Evolutionary conservation across 2,797 vertebrate genomes (phyloP).

Genomic region (Crocodylus rhombifer): DNA sequence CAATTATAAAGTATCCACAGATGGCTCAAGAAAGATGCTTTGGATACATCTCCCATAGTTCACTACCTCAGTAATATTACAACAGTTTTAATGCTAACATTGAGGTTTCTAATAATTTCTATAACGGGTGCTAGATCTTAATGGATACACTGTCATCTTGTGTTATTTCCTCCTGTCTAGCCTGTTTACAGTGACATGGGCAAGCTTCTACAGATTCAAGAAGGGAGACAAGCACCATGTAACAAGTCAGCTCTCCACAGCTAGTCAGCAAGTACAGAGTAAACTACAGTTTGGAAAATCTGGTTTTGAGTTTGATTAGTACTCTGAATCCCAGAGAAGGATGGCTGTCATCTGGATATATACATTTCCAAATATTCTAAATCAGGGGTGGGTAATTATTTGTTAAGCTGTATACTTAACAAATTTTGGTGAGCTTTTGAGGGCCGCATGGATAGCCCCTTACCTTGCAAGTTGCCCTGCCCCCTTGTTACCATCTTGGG

Average conservation of each 20-base stretch:
- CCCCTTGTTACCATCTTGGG: too few species aligned
- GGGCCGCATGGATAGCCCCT: too few species aligned
- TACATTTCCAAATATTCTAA: neutral
- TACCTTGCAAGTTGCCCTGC: too few species aligned
- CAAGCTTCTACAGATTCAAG: neutral
- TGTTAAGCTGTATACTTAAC: too few species aligned
- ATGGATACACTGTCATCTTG: neutral
- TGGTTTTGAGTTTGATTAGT: neutral
- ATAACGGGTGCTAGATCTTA: neutral
- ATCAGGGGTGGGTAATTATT: too few species aligned
- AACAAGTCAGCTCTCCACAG: neutral
- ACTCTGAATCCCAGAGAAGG: neutral
- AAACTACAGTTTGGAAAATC: neutral
- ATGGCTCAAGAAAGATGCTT: neutral
- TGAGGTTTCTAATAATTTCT: neutral
- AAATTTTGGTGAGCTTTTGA: too few species aligned
- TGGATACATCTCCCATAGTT: neutral
- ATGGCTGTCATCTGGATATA: neutral
- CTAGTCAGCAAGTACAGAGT: neutral
- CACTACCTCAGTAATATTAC: neutral
- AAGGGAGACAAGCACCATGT: neutral
- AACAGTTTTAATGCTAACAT: neutral
- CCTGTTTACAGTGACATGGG: neutral
- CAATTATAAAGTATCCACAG: neutral
- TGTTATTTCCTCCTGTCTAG: neutral